These are phyloP conservation scores for Trogon surrucura DNA, from an alignment of 2,113 vertebrate genomes.

Conservation along the genomic window DNA sequence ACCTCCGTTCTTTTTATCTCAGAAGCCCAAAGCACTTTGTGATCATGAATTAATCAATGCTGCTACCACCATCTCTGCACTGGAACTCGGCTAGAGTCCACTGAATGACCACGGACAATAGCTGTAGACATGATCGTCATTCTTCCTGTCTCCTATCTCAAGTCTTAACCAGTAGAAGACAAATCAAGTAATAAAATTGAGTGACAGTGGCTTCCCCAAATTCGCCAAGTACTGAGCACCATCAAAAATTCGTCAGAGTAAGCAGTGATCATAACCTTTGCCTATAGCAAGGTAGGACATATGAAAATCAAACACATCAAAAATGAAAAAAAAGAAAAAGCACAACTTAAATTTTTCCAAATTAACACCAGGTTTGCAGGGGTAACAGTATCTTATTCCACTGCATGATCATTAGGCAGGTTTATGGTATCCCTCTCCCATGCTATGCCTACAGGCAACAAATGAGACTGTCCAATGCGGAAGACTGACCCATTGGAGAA, in stretches of 20 bases:
- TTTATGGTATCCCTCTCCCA: background rate
- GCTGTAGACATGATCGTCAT: background rate
- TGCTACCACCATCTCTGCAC: background rate
- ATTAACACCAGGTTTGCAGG: background rate
- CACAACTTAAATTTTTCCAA: background rate
- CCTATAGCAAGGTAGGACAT: background rate
- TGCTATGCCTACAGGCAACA: background rate
- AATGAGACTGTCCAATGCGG: background rate
- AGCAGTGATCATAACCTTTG: background rate
- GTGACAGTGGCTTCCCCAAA: background rate
- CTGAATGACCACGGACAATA: background rate
- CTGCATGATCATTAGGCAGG: background rate
- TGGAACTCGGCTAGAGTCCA: background rate
- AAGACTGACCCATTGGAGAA: background rate
- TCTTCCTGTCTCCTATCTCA: background rate
- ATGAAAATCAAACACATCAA: background rate
- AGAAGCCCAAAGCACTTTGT: constrained; percentile 25
- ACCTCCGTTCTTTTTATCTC: constrained; percentile 10
- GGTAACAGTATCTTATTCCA: background rate
- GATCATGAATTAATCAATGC: constrained; percentile 42
- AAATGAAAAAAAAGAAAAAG: background rate
- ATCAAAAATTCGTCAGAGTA: background rate
- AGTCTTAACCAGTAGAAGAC: background rate
- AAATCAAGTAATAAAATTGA: background rate
- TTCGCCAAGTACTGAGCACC: background rate